Evolutionary conservation across 2,888 invertebrate species (phyloP), one percentile per base, ranked within the genome.

Genomic region (Cataglyphis cursor): DNA sequence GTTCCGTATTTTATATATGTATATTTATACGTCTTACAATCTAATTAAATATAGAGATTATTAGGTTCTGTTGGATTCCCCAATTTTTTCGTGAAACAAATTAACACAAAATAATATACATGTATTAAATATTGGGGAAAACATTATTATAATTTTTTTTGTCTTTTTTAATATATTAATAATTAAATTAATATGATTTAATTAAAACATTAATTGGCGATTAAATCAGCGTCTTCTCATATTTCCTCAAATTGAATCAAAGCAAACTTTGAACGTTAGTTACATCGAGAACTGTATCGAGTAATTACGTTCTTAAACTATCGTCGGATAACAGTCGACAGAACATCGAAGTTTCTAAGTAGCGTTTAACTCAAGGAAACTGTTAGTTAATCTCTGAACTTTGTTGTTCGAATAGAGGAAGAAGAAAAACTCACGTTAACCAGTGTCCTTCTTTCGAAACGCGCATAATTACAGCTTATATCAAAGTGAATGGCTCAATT

Each of bases 291-390:
- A 9, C 51, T 65, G 41, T 66, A 78, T 57, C 66, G 41, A 59
- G 57, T 59, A 68, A 68, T 78, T 68, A 65, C 65, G 76, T 15
- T 59, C 57, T 59, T 31, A 59, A 44, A 21, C 31, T 59, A 68
- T 68, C 44, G 24, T 31, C 31, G 18, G 44, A 59, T 78, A 78
- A 44, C 54, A 68, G 31, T 35, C 54, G 78, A 59, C 68, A 59
- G 78, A 78, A 78, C 44, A 59, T 44, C 31, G 31, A 78, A 68
- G 66, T 78, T 66, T 41, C 57, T 5, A 76, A 65, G 65, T 65
- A 41, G 54, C 54, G 6, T 65, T 76, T 65, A 76, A 75, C n/a
- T 4, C 41, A 31, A 68, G 51, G 68, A 44, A 68, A 12, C 31
- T 31, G 31, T 68, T 78, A 68, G 38, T 68, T 78, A 78, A 59